Base-by-base conservation (phyloP, 2,113 vertebrate species). In the Myocastor coypus region DNA sequence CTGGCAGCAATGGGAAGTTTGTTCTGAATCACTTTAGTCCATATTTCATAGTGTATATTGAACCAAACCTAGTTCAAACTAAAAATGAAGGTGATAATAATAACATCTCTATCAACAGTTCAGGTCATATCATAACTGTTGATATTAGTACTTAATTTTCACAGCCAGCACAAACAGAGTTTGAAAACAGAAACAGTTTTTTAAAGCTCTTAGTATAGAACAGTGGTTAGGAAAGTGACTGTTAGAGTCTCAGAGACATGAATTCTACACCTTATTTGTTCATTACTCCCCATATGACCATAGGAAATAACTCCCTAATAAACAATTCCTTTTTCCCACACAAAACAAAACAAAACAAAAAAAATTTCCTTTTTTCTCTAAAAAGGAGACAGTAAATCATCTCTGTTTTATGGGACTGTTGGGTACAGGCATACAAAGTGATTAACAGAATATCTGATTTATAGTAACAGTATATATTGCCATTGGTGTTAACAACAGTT, bases 21-120 rank as follows among this genome's bases (percentile, higher is more conserved):
- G 6, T 84, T 91, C 11, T 94, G 30, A 80, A 34, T 3, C 32
- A 80, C 0, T 80, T n/a, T 9, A 82, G 52, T 3, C 34, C 13
- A 66, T 55, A 11, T 68, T 68, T 52, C 14, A 19, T 94, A 66
- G 52, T 50, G 94, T 42, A 92, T 89, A 91, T 63, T 87, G 73
- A 89, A 92, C 81, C 14, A 94, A 94, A 96, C 87, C 71, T 9
- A 34, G 69, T 87, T 87, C 24, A 94, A 42, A 93, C 34, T 3
- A 57, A 81, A 80, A 59, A 64, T 40, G 32, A 32, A 63, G 73
- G 73, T 69, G 57, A 55, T 34, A 50, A 50, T 26, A 78, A 20
- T 37, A 32, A 87, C 19, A 69, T 19, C 4, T 20, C 50, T 69
- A 64, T 55, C 81, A 82, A 46, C 64, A 73, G 32, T 32, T 66